These are phyloP conservation scores for Bucorvus abyssinicus DNA, from an alignment of 2,797 vertebrate genomes.

Conservation along the genomic window DNA sequence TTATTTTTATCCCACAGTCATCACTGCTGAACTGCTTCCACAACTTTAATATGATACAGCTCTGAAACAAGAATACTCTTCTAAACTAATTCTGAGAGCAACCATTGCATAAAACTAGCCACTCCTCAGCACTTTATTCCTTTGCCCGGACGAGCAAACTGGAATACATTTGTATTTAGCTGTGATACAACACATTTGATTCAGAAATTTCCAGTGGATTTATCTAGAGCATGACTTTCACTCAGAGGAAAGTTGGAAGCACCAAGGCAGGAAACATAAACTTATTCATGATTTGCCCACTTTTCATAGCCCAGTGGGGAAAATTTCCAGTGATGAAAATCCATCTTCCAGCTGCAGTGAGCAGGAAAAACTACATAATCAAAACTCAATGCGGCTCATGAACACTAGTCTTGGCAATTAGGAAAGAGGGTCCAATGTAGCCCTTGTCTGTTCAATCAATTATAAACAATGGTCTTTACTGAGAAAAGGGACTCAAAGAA, in stretches of 20 bases:
- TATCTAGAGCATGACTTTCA: neutral
- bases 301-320: neutral
- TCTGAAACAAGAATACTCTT: neutral
- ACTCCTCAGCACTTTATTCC: neutral
- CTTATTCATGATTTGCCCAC: neutral
- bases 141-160: neutral
- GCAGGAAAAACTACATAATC: neutral
- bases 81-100: neutral
- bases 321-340: slow-evolving; percentile 4
- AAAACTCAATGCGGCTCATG: neutral
- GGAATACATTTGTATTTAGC: neutral
- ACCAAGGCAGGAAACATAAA: neutral
- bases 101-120: neutral
- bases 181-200: neutral
- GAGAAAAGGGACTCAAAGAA: neutral
- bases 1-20: neutral
- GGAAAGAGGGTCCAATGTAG: neutral
- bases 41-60: neutral
- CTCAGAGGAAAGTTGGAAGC: neutral
- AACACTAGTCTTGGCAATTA: neutral
- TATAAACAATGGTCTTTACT: neutral
- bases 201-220: neutral
- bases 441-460: neutral
- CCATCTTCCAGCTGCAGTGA: neutral
- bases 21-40: neutral